Base-by-base conservation (phyloP, 2,888 invertebrate genomes). In the Autographa gamma region DNA sequence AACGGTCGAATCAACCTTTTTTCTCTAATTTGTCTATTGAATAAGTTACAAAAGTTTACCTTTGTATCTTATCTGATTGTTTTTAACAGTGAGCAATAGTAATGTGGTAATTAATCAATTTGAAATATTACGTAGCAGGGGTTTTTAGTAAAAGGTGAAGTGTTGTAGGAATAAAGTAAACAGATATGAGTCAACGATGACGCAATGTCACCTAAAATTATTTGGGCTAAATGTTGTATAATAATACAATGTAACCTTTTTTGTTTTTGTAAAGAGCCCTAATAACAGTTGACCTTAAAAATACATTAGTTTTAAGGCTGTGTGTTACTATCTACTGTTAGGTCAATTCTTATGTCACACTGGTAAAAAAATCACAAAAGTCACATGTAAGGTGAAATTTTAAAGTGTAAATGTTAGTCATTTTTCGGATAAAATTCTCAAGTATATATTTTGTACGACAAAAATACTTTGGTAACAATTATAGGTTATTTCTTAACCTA, bases 101-200 rank as follows among this genome's bases (percentile, higher is more conserved):
- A 54, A 68, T 59, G 66, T 69, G 67, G 64, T 71, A 69, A 71
- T 74, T 41, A 70, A 71, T 76, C 66, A 56, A 58, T 69, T 67
- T 66, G 56, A 59, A 60, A 59, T 16, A 41, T 72, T 66, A 56
- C 66, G 31, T 38, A 31, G 61, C 59, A 54, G 32, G 41, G 38
- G 16, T 59, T 59, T n/a, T 58, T 62, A 62, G 59, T 70, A 31
- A 66, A 60, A 38, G 63, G 25, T 76, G 63, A n/a, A 56, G 54
- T 56, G 25, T 13, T 56, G 3, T 16, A 8, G 16, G 0, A 3
- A n/a, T 18, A 13, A 56, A 25, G 54, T 13, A 8, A 7, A n/a
- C n/a, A 48, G 43, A 16, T 48, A n/a, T 48, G 48, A 48, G 16
- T 48, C n/a, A 48, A 48, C n/a, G 48, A 48, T 48, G 48, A 48